Evolutionary conservation across 2,888 invertebrate species (phyloP), one percentile per base, ranked within the genome.

Genomic region (Carterocephalus palaemon): DNA sequence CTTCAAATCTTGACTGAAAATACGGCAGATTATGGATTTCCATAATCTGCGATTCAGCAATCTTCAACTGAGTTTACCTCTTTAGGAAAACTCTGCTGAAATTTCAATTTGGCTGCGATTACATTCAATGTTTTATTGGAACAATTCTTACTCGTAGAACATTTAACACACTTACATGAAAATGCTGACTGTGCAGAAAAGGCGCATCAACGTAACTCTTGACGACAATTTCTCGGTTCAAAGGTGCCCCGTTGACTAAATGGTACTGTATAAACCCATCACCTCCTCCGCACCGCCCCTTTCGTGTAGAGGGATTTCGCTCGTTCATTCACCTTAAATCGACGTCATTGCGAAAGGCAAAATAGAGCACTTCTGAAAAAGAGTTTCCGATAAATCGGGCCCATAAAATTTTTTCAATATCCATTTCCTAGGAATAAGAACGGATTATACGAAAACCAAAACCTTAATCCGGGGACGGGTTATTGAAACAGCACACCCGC

Each of bases 241-340:
- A 77, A 80, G 76, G 80, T 79, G 77, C 79, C 67, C 75, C 70
- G 74, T 77, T 74, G 72, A 74, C 75, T 75, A 75, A 78, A 80
- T 78, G 75, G 75, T 74, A 70, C 74, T 72, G 72, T 78, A 81
- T 81, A 81, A 77, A 80, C 75, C 80, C 83, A 82, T 85, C 84
- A 82, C 82, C 79, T 79, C 59, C 67, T 66, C 68, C 69, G 79
- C 61, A 60, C 80, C 85, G 85, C 85, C 86, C 75, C 72, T 85
- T 85, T 74, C 85, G 67, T 85, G 85, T 85, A 71, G 70, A 70
- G 67, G 74, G 78, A 80, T 85, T 80, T 76, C 57, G 75, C 79
- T 81, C 79, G 80, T 83, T 84, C 80, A 80, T 83, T 83, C 84
- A 79, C 78, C 81, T 82, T 83, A 83, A 84, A 83, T 83, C 75